These are phyloP conservation scores for Cydia pomonella DNA, from an alignment of 1,140 invertebrate species.

Conservation along the genomic window DNA sequence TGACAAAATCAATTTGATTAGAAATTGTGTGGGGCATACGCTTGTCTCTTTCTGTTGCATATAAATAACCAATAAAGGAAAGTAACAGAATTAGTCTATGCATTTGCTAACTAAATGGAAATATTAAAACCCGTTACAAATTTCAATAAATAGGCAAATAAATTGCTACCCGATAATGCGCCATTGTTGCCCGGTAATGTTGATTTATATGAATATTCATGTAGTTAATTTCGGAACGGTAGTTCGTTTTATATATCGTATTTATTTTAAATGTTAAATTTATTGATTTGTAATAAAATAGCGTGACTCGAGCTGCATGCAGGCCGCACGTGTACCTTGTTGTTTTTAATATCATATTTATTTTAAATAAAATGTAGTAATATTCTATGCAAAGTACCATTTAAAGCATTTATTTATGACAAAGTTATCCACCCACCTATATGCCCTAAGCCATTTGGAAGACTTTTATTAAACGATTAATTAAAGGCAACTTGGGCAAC, in stretches of 20 bases:
- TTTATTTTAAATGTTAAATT: constrained; percentile 44
- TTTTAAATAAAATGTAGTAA: neutral
- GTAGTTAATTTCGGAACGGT: constrained; percentile 56
- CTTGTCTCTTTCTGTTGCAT: constrained; percentile 49
- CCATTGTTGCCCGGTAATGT: constrained; percentile 68
- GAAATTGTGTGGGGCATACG: constrained; percentile 40
- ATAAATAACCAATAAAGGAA: constrained; percentile 42
- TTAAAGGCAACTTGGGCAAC: too few relatives aligned
- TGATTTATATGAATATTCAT: constrained; percentile 81
- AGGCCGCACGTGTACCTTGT: constrained; percentile 37
- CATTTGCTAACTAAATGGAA: constrained; percentile 48
- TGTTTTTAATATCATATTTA: constrained; percentile 29
- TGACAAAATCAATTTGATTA: constrained; percentile 61
- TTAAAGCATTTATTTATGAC: neutral
- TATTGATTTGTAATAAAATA: constrained; percentile 38
- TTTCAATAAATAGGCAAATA: constrained; percentile 79
- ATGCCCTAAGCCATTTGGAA: too few relatives aligned
- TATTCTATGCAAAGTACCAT: neutral
- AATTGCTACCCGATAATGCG: constrained; percentile 73
- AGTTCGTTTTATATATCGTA: constrained; percentile 43
- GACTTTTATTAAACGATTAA: too few relatives aligned
- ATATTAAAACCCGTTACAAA: constrained; percentile 72
- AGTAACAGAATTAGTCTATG: constrained; percentile 48
- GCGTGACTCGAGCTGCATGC: constrained; percentile 36
- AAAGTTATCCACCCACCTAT: neutral